Evolutionary conservation across 92 coral and sea anemone species (phyloP), one percentile per base, ranked within the genome.

Genomic region (Bergia puertoricense): DNA sequence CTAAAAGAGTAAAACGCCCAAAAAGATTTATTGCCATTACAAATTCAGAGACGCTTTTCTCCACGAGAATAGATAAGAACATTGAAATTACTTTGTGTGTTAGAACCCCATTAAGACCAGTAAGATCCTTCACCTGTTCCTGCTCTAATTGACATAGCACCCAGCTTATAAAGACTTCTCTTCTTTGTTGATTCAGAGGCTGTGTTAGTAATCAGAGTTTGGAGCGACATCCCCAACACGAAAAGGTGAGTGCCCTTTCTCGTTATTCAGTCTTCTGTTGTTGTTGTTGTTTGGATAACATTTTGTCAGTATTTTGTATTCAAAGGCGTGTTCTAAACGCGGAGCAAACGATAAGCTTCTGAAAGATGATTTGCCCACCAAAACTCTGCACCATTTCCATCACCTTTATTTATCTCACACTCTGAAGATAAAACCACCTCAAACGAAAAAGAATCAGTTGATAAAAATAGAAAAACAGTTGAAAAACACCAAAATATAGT

Each of bases 61-160:
- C 46, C 80, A 40, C 38, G 79, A 20, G 37, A 79, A 15, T 30
- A 46, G 62, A 45, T 51, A 79, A 79, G 66, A 79, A 79, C n/a
- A 67, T 7, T 8, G 41, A 51, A 51, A 51, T 79, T 50, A 50
- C 82, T 79, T 79, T 79, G 82, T 79, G 82, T 48, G 7, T 79
- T 50, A n/a, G 20, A 45, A 45, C 3, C 66, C 82, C 82, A 79
- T 79, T 79, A 79, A 67, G 38, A 36, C 59, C 3, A 79, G n/a
- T 15, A 50, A 36, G 38, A 40, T 73, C 37, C 41, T 36, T n/a
- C 82, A 79, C 82, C 82, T 79, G 82, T 54, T 42, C 80, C 9
- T 3, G 0, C 3, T 73, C 43, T 48, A 48, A 50, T n/a, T 48
- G 62, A 79, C 57, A 79, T 37, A 20, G 8, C 82, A 46, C 40